phyloP scores from a whole-genome alignment of 2,888 invertebrate genomes.

The Poecilobothrus nobilitatus region DNA sequence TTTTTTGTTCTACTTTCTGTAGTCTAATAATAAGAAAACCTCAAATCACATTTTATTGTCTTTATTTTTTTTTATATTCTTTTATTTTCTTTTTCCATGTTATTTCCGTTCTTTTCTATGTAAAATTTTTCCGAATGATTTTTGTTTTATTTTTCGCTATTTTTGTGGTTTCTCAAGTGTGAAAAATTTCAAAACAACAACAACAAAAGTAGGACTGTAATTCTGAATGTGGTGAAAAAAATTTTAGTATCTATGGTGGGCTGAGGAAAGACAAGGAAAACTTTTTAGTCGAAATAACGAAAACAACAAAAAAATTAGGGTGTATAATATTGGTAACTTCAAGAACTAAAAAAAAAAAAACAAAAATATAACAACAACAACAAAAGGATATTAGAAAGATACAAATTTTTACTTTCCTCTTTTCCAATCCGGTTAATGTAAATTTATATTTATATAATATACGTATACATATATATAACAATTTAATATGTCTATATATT shows the following conservation, averaged over 20 bases:
- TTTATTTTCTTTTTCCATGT: too few relatives aligned
- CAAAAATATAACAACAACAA: background rate
- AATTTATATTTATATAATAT: too few relatives aligned
- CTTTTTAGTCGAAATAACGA: too few relatives aligned
- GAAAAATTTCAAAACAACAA: background rate
- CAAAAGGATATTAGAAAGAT: background rate
- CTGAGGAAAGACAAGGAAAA: too few relatives aligned
- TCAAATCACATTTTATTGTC: conserved; percentile 6
- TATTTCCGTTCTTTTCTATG: background rate
- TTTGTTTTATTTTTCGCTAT: background rate
- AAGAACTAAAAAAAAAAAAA: background rate
- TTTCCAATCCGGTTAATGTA: too few relatives aligned
- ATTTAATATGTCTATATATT: background rate
- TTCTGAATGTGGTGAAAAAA: too few relatives aligned
- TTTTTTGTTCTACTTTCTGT: too few relatives aligned
- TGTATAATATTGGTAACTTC: background rate
- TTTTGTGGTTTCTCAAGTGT: conserved; percentile 1
- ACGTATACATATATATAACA: background rate
- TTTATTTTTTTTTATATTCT: background rate
- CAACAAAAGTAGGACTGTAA: background rate
- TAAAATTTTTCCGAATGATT: background rate
- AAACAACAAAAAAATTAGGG: background rate
- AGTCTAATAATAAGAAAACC: too few relatives aligned
- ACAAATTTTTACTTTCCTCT: background rate
- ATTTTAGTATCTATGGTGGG: too few relatives aligned